Base-by-base conservation (phyloP, 1,140 invertebrate genomes). In the Drosophila kurseongensis region DNA sequence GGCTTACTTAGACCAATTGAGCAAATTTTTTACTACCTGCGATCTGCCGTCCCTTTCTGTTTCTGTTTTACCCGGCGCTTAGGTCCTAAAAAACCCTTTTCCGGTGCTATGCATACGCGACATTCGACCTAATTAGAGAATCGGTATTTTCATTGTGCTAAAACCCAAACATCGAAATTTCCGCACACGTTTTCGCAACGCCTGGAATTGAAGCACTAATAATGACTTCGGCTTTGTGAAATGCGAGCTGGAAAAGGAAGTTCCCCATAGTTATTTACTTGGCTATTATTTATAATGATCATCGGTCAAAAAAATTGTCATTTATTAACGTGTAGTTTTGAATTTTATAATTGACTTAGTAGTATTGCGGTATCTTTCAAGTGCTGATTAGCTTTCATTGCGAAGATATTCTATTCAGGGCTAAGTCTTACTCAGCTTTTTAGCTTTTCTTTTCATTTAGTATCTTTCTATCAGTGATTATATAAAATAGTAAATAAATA, bases 141-240 rank as follows among this genome's bases (percentile, higher is more conserved):
- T 66, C 61, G 83, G 88, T 88, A 91, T 91, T 91, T 91, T 91
- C 88, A 84, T 91, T 91, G 74, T 91, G 83, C 48, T 73, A 91
- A 91, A 91, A 91, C 88, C 88, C 88, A 91, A 88, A 74, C 14
- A 75, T 75, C 42, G 38, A 84, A 89, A 72, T 89, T 89, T 89
- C 84, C 84, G 57, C 57, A 67, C 61, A 84, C 75, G 48, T 89
- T 88, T 78, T 80, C 27, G 48, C 29, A 5, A 48, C 29, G 41
- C 41, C 75, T 55, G 65, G 50, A 36, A 16, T 42, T 42, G 44
- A 65, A 76, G 65, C 52, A 29, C 35, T 74, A 61, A 78, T 56
- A 63, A 67, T 85, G 78, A 86, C 78, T 82, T 79, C 71, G 44
- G 41, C 50, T 59, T 23, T 44, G 47, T 35, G 14, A 27, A n/a